phyloP scores from a whole-genome alignment of 2,797 vertebrate genomes.

The Phylloscopus collybita region DNA sequence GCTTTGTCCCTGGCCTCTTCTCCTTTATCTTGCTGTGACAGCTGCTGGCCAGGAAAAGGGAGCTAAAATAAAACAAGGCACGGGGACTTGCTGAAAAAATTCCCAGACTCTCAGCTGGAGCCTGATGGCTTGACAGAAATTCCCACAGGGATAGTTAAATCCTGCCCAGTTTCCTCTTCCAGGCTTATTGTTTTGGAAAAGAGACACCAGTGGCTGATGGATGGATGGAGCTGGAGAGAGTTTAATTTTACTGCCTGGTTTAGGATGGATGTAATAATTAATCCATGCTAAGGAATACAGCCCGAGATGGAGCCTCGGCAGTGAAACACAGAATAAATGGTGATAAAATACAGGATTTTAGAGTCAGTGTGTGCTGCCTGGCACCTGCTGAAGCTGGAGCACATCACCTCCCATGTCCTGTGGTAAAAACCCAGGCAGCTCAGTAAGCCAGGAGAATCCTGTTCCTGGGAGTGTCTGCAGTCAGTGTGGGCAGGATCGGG shows the following conservation, averaged over 20 bases:
- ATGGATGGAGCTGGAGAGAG: neutral
- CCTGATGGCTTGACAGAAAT: neutral
- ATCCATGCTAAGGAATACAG: neutral
- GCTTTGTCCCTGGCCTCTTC: neutral
- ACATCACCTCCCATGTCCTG: neutral
- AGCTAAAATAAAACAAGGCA: neutral
- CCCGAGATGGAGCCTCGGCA: neutral
- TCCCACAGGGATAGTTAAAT: neutral
- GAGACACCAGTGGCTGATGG: neutral
- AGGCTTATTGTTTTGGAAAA: neutral
- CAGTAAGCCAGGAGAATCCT: neutral
- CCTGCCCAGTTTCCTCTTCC: neutral
- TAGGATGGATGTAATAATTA: neutral
- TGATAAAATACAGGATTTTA: neutral
- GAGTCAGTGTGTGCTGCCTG: neutral
- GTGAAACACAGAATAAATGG: neutral
- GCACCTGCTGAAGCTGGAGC: neutral
- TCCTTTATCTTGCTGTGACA: neutral
- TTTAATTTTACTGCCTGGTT: neutral
- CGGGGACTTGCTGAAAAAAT: neutral
- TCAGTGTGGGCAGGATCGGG: fast-evolving
- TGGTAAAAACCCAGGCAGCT: neutral
- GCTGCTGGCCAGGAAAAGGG: neutral
- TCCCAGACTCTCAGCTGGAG: neutral
- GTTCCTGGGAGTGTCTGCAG: neutral